phyloP scores from a whole-genome alignment of 2,888 invertebrate genomes.

The Acronicta leporina region DNA sequence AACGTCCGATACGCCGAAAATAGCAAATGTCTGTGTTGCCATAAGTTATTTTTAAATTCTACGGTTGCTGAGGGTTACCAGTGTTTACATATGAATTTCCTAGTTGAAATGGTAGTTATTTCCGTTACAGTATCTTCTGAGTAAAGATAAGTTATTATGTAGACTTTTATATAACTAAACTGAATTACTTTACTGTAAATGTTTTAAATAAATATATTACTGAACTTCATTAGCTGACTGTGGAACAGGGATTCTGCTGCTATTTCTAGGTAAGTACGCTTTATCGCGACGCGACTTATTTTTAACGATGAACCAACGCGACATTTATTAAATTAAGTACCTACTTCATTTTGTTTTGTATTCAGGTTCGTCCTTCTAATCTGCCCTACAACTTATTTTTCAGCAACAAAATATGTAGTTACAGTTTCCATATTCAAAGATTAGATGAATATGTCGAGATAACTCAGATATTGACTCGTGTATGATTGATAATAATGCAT shows the following conservation, averaged over 20 bases:
- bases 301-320: neutral
- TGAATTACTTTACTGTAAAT: too few relatives aligned
- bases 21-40: conserved; percentile 57
- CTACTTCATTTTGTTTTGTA: neutral
- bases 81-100: neutral
- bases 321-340: too few relatives aligned
- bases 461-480: conserved; percentile 74
- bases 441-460: conserved; percentile 81
- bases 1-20: conserved; percentile 36
- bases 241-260: too few relatives aligned
- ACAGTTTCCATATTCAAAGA: conserved; percentile 60
- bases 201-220: too few relatives aligned
- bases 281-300: too few relatives aligned
- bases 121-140: neutral
- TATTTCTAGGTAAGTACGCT: too few relatives aligned
- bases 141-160: too few relatives aligned
- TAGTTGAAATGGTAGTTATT: conserved; percentile 24
- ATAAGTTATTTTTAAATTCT: conserved; percentile 6
- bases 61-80: conserved; percentile 2
- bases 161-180: too few relatives aligned
- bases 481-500: conserved; percentile 75
- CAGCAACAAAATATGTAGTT: conserved; percentile 17
- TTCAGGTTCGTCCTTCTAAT: conserved; percentile 10
- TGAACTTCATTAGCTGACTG: too few relatives aligned
- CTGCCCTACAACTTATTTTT: conserved; percentile 14